A percentile compares a stretch with the other conserved stretches of the same genome.
These are phyloP conservation scores for Electrona antarctica DNA, from an alignment of 2,113 vertebrate species.

Conservation along the genomic window DNA sequence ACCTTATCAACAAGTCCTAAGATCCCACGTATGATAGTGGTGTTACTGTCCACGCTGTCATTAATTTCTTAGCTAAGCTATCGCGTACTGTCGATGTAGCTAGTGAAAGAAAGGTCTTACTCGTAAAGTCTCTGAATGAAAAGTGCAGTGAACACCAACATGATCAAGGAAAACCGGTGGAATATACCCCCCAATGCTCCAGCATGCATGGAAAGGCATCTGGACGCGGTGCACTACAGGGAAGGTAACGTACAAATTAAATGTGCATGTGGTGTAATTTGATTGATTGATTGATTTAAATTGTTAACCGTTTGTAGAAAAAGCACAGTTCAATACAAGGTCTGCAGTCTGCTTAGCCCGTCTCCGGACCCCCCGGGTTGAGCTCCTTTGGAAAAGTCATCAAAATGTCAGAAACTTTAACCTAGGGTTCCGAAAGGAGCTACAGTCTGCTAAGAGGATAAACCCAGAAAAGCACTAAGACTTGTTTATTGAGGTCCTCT, in stretches of 20 bases:
- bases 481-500: too few relatives aligned
- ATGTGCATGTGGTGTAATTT: conserved; percentile 37
- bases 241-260: conserved; percentile 69
- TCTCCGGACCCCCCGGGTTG: too few relatives aligned
- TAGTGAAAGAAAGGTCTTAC: neutral
- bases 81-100: neutral
- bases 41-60: too few relatives aligned
- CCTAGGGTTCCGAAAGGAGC: too few relatives aligned
- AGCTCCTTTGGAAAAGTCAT: too few relatives aligned
- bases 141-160: conserved; percentile 57
- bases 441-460: too few relatives aligned
- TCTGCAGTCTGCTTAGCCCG: too few relatives aligned
- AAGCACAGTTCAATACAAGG: too few relatives aligned
- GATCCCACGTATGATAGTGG: neutral
- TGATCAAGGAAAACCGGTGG: conserved; percentile 84
- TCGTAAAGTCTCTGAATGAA: conserved; percentile 48
- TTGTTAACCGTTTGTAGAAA: too few relatives aligned
- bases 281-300: too few relatives aligned
- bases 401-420: too few relatives aligned
- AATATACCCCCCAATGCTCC: conserved; percentile 89
- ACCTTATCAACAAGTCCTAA: neutral
- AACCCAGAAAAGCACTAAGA: too few relatives aligned
- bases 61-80: conserved; percentile 7
- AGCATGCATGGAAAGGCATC: conserved; percentile 92
- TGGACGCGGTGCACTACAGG: conserved; percentile 87